phyloP scores from a whole-genome alignment of 2,797 vertebrate genomes.

The Melanotaenia pygmaea region DNA sequence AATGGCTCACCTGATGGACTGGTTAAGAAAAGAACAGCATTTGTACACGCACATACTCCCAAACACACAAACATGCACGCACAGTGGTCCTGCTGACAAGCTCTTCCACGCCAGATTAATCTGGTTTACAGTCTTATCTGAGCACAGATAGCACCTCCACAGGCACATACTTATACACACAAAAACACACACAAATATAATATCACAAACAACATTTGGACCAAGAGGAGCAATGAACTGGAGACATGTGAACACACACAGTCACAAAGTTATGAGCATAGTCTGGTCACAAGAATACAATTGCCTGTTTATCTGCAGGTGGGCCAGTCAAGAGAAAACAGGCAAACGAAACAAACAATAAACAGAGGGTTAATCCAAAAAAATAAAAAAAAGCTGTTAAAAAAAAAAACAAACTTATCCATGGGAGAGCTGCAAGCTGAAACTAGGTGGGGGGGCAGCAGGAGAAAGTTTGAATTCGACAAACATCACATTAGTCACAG shows the following conservation, averaged over 20 bases:
- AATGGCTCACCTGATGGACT: conserved; percentile 64
- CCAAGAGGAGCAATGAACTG: conserved; percentile 59
- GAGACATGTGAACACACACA: conserved; percentile 48
- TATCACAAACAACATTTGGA: conserved; percentile 69
- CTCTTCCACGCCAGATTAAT: conserved; percentile 99
- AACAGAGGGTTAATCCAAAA: conserved; percentile 58
- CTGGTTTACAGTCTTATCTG: conserved; percentile 99
- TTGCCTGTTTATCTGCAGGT: conserved; percentile 91
- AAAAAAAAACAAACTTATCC: conserved; percentile 47
- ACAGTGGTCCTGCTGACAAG: conserved; percentile 91
- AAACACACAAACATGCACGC: conserved; percentile 51
- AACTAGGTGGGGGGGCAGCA: conserved; percentile 44
- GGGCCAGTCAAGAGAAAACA: conserved; percentile 76
- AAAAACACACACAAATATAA: conserved; percentile 62
- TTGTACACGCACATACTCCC: conserved; percentile 18
- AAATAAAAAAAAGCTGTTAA: conserved; percentile 34
- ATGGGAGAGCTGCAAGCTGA: conserved; percentile 31
- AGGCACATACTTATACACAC: conserved; percentile 52
- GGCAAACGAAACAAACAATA: conserved; percentile 72
- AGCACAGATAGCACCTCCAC: conserved; percentile 93
- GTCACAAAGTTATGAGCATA: conserved; percentile 73
- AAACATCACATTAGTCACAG: conserved; percentile 79
- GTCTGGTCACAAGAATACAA: conserved; percentile 90
- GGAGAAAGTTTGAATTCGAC: conserved; percentile 74
- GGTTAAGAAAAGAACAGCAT: conserved; percentile 46